Conservation (phyloP, 2,797 vertebrate species). For the Sphenopsis melanotis region DNA sequence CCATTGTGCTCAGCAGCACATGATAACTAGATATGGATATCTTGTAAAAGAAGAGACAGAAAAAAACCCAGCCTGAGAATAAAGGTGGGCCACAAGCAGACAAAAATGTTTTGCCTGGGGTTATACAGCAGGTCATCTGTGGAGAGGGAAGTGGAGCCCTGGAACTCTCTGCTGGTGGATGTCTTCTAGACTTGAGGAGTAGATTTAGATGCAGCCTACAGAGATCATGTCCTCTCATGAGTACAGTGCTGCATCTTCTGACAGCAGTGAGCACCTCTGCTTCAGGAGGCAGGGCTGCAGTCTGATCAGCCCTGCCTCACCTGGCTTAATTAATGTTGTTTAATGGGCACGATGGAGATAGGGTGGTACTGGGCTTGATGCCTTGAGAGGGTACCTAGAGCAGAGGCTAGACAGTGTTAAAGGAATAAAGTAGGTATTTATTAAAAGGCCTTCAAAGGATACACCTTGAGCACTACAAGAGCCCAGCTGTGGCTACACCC, state of each 20-base stretch:
- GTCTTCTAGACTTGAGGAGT: background rate
- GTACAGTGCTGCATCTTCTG: background rate
- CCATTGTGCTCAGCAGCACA: background rate
- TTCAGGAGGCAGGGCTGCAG: background rate
- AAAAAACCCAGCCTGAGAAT: background rate
- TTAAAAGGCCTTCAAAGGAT: background rate
- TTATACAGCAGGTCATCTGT: background rate
- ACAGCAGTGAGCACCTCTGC: rapidly evolving
- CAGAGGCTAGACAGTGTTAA: background rate
- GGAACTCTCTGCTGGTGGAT: background rate
- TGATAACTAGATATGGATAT: background rate
- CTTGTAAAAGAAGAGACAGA: background rate
- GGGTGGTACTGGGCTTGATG: background rate
- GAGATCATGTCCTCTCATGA: background rate
- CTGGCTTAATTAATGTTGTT: rapidly evolving
- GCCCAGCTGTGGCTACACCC: rapidly evolving
- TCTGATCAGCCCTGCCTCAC: rapidly evolving
- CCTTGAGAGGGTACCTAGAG: background rate
- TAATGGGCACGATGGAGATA: rapidly evolving
- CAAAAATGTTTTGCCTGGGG: background rate
- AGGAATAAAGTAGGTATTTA: background rate
- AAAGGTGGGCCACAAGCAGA: background rate
- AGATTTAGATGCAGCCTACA: background rate
- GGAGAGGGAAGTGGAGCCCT: background rate
- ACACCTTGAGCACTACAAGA: background rate